A percentile compares a stretch with the other conserved stretches of the same genome.
Conservation (phyloP, 2,113 vertebrate genomes). For the Rhineura floridana region DNA sequence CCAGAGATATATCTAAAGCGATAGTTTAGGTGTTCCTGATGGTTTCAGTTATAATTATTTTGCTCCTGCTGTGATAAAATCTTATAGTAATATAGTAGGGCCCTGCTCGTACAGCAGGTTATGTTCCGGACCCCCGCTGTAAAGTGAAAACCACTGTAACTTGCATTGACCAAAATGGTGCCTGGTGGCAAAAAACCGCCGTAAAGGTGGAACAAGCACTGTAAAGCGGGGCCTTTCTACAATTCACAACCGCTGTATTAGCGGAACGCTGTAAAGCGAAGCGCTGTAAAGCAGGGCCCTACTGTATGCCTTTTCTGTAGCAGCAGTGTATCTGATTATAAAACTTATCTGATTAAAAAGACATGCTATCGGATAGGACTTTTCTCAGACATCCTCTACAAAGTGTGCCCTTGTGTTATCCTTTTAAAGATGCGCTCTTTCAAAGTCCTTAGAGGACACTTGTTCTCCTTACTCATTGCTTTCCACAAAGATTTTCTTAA, state of each 20-base stretch:
- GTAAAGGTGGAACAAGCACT: no score
- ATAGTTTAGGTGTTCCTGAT: neutral
- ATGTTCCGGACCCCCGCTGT: no score
- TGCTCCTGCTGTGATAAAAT: neutral
- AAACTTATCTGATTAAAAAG: constrained; percentile 15
- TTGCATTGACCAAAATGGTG: no score
- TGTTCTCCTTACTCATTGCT: neutral
- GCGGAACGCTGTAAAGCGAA: no score
- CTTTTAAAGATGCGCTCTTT: neutral
- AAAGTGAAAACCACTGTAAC: no score
- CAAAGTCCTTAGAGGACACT: neutral
- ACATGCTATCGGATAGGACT: neutral
- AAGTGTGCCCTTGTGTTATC: neutral
- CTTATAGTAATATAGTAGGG: neutral
- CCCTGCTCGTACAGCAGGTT: no score
- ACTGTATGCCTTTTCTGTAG: no score
- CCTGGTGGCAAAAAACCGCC: no score
- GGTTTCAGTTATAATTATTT: neutral
- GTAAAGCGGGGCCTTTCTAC: no score
- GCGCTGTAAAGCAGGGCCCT: no score
- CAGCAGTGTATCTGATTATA: no score
- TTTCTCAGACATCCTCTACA: neutral
- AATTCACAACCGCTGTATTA: no score
- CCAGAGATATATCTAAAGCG: neutral
- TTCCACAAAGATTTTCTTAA: constrained; percentile 7